Evolutionary conservation across 2,797 vertebrate species (phyloP).

Genomic region (Erpetoichthys calabaricus): DNA sequence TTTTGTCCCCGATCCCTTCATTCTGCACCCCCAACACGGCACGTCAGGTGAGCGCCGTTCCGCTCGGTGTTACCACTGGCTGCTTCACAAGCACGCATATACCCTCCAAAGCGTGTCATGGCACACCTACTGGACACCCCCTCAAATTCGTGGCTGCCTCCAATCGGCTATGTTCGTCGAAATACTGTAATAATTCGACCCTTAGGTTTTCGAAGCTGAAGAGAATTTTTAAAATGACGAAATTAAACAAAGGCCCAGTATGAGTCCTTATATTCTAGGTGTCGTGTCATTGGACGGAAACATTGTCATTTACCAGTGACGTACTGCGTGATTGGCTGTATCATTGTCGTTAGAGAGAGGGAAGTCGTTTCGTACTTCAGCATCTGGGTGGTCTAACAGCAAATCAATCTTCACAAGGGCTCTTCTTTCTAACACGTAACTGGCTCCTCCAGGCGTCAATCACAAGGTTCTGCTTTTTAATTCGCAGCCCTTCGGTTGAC

Average conservation of each 20-base stretch:
- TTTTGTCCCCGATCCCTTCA: no score
- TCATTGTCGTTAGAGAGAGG: background rate
- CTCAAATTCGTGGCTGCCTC: no score
- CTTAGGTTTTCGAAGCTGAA: background rate
- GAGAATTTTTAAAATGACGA: background rate
- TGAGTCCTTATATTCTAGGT: background rate
- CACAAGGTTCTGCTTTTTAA: background rate
- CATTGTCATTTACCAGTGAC: background rate
- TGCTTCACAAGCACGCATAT: no score
- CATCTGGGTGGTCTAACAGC: no score
- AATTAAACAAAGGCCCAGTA: background rate
- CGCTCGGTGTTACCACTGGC: no score
- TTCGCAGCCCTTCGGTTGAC: background rate
- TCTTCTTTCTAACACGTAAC: background rate
- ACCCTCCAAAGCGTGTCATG: no score
- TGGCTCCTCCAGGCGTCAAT: background rate
- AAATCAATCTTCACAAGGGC: background rate
- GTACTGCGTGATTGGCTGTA: background rate
- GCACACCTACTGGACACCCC: no score
- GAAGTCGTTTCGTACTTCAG: background rate
- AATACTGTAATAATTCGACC: no score
- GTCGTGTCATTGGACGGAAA: background rate
- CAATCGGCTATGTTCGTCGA: no score
- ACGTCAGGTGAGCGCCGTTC: no score
- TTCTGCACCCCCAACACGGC: no score